Evolutionary conservation across 2,888 invertebrate species (phyloP).

Genomic region (Lasioglossum malachurum): DNA sequence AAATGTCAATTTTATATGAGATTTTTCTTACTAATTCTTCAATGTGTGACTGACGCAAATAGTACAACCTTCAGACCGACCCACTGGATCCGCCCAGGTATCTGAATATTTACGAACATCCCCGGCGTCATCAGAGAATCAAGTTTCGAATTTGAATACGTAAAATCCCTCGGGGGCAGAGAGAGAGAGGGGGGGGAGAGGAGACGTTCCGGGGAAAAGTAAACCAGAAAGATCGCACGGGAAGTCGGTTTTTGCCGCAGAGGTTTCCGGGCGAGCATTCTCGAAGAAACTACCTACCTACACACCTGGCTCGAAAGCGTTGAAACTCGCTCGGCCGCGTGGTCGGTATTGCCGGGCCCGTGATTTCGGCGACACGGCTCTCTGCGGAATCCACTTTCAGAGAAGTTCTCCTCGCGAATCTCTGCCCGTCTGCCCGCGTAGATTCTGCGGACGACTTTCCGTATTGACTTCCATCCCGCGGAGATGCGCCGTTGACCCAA

Average conservation of each 20-base stretch:
- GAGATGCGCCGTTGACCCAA: constrained; percentile 63
- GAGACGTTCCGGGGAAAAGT: background rate
- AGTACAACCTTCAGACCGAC: background rate
- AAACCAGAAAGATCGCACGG: background rate
- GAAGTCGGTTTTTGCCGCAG: background rate
- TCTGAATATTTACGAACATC: background rate
- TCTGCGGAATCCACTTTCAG: constrained; percentile 23
- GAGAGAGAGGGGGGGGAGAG: background rate
- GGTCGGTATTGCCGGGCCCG: background rate
- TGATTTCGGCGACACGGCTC: constrained; percentile 5
- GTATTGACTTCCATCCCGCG: constrained; percentile 62
- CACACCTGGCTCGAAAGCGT: background rate
- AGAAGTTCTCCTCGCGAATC: constrained; percentile 9
- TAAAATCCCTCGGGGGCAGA: background rate
- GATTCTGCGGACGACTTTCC: constrained; percentile 54
- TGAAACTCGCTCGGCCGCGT: background rate
- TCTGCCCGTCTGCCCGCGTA: constrained; percentile 22
- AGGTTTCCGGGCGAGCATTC: background rate
- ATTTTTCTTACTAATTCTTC: background rate
- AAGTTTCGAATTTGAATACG: constrained; percentile 2
- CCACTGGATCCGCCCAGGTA: background rate
- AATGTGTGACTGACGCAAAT: background rate
- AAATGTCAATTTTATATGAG: background rate
- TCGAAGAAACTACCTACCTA: background rate
- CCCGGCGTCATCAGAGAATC: background rate